Evolutionary conservation across 2,113 vertebrate species (phyloP), one percentile per base, ranked within the genome.

Genomic region (Melanerpes aurifrons): DNA sequence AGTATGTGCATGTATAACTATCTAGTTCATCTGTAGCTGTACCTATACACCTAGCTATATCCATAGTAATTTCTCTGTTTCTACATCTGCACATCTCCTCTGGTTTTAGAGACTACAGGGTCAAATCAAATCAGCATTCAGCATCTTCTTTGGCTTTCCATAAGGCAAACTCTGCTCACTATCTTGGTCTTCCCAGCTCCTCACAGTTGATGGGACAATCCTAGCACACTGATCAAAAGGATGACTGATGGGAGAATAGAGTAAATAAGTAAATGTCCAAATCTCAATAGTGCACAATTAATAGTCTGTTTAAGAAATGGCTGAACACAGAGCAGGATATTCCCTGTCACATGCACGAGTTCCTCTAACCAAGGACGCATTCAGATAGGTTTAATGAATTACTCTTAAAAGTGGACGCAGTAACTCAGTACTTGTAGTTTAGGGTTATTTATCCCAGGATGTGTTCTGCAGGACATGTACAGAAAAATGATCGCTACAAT

Each of bases 341-440:
- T 64, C 66, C 62, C 25, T 83, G 19, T 35, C 59, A 75, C 5
- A 2, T 66, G 43, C 25, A 61, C 48, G 62, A 68, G 73, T 90
- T 92, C 16, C 10, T 81, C 18, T 61, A 80, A 68, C 43, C 15
- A 86, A 71, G 37, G 25, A 21, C 10, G 48, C 9, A 32, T 31
- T 8, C 48, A 48, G 25, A 29, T 12, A 37, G 10, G 62, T 85
- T 85, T 85, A 86, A 73, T 75, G 31, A 92, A 61, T 78, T 90
- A 59, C 74, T 24, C 48, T 58, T 69, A 10, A 68, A 54, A 78
- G 12, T 57, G n/a, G 31, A 18, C 79, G 19, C 50, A 83, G 15
- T 61, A 92, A 84, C 78, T 92, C 66, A 78, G 45, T 71, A 78
- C 37, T 74, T 92, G 67, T 32, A 85, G 15, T 63, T 95, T 31